These are phyloP conservation scores for Smittia aterrima DNA, from an alignment of 2,888 invertebrate species.

Conservation along the genomic window DNA sequence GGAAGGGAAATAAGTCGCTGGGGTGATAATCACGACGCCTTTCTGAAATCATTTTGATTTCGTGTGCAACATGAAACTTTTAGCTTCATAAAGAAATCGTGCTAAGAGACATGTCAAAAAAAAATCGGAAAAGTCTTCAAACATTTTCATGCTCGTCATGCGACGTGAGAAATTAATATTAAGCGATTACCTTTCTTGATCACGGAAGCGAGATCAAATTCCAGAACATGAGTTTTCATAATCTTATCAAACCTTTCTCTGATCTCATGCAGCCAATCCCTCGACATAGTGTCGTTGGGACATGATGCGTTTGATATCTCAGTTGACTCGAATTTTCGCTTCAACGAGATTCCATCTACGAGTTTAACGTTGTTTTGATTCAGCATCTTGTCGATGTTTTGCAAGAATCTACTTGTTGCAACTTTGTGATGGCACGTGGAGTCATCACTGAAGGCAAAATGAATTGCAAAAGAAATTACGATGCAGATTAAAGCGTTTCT, in stretches of 20 bases:
- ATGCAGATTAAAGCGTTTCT: too few species aligned
- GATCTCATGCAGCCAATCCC: not conserved
- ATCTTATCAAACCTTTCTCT: not conserved
- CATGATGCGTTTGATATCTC: too few species aligned
- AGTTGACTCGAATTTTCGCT: not conserved
- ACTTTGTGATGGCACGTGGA: too few species aligned
- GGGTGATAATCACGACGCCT: too few species aligned
- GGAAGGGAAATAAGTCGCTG: too few species aligned
- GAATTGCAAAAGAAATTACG: too few species aligned
- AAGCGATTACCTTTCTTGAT: not conserved
- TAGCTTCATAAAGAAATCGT: too few species aligned
- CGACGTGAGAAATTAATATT: too few species aligned
- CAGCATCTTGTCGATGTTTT: not conserved
- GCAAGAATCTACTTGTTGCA: not conserved
- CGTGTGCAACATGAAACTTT: too few species aligned
- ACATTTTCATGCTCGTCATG: too few species aligned
- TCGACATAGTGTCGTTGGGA: not conserved
- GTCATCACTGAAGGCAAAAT: too few species aligned
- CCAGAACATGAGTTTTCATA: constrained; percentile 1
- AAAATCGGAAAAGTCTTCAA: not conserved
- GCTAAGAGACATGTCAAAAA: not conserved
- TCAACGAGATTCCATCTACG: not conserved
- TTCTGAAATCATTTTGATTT: too few species aligned
- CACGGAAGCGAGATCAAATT: not conserved
- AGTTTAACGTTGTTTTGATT: not conserved